Evolutionary conservation across 2,113 vertebrate genomes (phyloP).

Genomic region (Theristicus caerulescens): DNA sequence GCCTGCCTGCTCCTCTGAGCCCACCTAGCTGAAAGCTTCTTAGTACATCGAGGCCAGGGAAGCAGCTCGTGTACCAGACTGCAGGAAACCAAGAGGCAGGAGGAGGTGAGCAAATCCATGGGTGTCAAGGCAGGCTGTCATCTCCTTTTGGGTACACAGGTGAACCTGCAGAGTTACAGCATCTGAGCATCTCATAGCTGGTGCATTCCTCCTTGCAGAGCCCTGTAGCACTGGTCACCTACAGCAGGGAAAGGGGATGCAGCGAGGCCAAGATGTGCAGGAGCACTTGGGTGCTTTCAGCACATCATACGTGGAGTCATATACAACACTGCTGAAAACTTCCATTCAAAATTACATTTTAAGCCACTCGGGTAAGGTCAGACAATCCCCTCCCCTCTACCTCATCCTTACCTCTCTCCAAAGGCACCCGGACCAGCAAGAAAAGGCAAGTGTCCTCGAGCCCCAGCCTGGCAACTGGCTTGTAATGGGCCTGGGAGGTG

Average conservation of each 20-base stretch:
- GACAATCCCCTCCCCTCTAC: not conserved
- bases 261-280: fast-evolving
- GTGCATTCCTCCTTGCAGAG: not conserved
- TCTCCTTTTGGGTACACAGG: not conserved
- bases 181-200: not conserved
- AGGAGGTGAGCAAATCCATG: not conserved
- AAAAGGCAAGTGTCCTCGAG: not conserved
- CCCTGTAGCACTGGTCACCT: fast-evolving
- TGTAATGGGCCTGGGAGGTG: not conserved
- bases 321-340: not conserved
- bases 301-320: fast-evolving
- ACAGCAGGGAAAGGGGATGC: not conserved
- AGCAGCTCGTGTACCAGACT: not conserved
- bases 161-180: not conserved
- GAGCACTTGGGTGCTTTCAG: not conserved
- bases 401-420: not conserved
- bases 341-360: not conserved
- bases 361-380: not conserved
- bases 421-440: not conserved
- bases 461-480: not conserved
- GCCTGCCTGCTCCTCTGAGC: not conserved
- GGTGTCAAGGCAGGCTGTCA: not conserved
- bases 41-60: not conserved
- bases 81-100: not conserved
- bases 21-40: not conserved